phyloP scores from a whole-genome alignment of 1,140 invertebrate genomes.

The Anadara kagoshimensis region DNA sequence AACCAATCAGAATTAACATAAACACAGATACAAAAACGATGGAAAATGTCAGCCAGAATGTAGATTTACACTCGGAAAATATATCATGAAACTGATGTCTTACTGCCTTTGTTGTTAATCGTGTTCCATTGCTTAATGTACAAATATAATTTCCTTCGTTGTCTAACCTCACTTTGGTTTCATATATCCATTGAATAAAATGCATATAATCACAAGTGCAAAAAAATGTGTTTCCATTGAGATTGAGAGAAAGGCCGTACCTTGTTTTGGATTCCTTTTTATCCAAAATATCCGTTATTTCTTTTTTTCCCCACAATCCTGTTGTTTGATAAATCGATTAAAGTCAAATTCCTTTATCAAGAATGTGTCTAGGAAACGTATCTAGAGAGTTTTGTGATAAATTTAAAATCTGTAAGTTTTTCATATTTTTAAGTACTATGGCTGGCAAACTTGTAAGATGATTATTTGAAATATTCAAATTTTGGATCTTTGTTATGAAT shows the following conservation, averaged over 20 bases:
- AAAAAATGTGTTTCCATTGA: background rate
- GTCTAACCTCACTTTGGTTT: background rate
- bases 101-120: background rate
- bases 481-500: background rate
- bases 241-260: background rate
- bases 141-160: background rate
- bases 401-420: background rate
- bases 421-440: background rate
- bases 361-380: background rate
- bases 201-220: background rate
- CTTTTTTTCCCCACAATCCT: background rate
- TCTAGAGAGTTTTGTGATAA: constrained; percentile 5
- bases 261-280: too few species aligned
- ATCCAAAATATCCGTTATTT: background rate
- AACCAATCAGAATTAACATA: background rate
- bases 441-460: background rate
- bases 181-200: constrained; percentile 2
- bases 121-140: background rate
- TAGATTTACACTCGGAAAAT: constrained; percentile 1
- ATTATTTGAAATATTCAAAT: background rate
- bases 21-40: background rate
- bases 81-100: constrained; percentile 3
- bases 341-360: background rate
- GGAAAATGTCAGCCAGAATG: background rate
- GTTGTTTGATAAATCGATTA: background rate